Evolutionary conservation across 2,797 vertebrate genomes (phyloP).

Genomic region (Macrochelys suwanniensis): DNA sequence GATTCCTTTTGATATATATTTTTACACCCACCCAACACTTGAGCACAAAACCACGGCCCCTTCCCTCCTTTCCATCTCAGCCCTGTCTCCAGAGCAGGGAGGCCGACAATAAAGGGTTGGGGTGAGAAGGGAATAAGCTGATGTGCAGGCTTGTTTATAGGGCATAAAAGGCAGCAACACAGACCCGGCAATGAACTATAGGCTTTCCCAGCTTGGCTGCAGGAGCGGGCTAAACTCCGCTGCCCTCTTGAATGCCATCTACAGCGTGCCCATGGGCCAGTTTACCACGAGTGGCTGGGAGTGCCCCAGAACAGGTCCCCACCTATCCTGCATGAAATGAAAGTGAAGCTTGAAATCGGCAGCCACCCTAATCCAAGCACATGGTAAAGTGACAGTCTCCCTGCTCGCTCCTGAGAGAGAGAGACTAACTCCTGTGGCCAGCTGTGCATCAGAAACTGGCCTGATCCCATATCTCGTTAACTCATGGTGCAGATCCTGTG

Average conservation of each 20-base stretch:
- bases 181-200: background rate
- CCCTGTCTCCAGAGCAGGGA: no score
- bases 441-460: background rate
- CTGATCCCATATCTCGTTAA: background rate
- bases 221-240: background rate
- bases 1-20: no score
- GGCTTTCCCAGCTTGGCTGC: background rate
- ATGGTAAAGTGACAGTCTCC: background rate
- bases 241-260: background rate
- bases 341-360: background rate
- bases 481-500: no score
- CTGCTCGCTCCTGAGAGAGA: no score
- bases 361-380: background rate
- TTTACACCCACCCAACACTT: no score
- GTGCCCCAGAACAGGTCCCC: no score
- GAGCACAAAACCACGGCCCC: no score
- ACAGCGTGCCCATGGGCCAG: accelerated
- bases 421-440: background rate
- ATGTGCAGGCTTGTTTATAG: background rate
- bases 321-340: no score
- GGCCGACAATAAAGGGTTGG: background rate
- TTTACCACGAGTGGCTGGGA: background rate
- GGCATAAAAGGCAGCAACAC: background rate
- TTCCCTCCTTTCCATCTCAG: no score
- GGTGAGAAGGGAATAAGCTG: background rate